Base-by-base conservation (phyloP, 2,888 invertebrate genomes). In the Portevinia maculata region DNA sequence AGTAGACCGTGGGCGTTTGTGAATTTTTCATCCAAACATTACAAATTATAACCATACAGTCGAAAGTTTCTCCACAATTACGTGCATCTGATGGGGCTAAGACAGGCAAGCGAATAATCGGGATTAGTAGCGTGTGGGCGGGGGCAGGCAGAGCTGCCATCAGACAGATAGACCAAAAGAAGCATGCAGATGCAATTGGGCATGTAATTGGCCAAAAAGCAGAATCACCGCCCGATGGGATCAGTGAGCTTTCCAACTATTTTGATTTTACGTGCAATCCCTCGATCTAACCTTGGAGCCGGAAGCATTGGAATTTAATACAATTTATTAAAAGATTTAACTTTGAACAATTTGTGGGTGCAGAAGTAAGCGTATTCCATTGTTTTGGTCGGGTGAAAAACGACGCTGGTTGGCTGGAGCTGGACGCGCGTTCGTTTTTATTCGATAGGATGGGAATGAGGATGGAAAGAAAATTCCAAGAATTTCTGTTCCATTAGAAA, bases 81-180 rank as follows among this genome's bases (percentile, higher is more conserved):
- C 78, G 78, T 83, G 78, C 65, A 67, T 78, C 55, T 83, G 81
- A 79, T 79, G 79, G n/a, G 64, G 44, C 69, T 71, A 62, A 76
- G 76, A 78, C 67, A 78, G 48, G 50, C 55, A 44, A 78, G 41
- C 70, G 60, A 32, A 75, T 59, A 60, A 48, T 60, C 37, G 53
- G 48, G 15, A 44, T 44, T 19, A 9, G 17, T 39, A 32, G 2
- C 2, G 24, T 24, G 24, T 24, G 5, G 24, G 37, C 62, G 46
- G 30, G 37, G n/a, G 5, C 19, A 19, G 24, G 9, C 11, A 44
- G 6, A 8, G 15, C 30, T 17, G 15, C 30, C 21, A 6, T 21
- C 32, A 74, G 30, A 52, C 32, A 53, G 21, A 37, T 50, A n/a
- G 13, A 37, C 59, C 32, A 52, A 50, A 67, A 74, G 55, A 50